Evolutionary conservation across 2,113 vertebrate genomes (phyloP), one percentile per base, ranked within the genome.

Genomic region (Entomyzon cyanotis): DNA sequence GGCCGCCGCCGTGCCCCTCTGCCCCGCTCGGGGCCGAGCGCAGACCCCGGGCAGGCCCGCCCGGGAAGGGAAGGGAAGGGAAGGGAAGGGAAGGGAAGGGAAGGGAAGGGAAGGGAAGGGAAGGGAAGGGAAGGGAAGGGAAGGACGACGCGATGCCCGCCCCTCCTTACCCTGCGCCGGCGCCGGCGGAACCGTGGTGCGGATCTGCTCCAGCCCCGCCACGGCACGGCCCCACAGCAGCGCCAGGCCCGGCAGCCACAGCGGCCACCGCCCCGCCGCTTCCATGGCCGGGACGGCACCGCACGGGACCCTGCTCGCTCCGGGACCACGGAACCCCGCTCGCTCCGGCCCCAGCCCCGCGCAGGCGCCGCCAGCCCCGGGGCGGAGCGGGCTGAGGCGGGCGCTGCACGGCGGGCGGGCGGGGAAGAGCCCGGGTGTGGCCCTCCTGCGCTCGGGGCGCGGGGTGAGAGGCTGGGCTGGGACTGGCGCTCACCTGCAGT

Each of bases 401-500:
- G 6, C 46, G 21, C 28, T 12, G 20, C 31, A 4, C 47, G 49
- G 47, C 18, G 39, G 49, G 11, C 37, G 21, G 42, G 21, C 33
- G 2, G 1, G n/a, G 1, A 6, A 1, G 1, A 28, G 37, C 33
- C 18, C 7, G 11, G 17, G 18, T 18, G 27, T 22, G 9, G 18
- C 19, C 9, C 4, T 18, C 15, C 0, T 0, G 15, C 7, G 8
- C 23, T 2, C 0, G 22, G 35, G 31, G 16, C 5, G 1, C 1
- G 21, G 4, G 0, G 5, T 2, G 19, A 11, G 4, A 0, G 35
- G 7, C 1, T 0, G 5, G 3, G 12, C 10, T 5, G 28, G 2
- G 41, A 1, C 0, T 11, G 11, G 3, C 0, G 2, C 3, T 25
- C 5, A 0, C 3, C 7, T 1, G 10, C 8, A 0, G 53, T 4